phyloP scores from a whole-genome alignment of 2,113 vertebrate species.

The Neotragus pygmaeus region DNA sequence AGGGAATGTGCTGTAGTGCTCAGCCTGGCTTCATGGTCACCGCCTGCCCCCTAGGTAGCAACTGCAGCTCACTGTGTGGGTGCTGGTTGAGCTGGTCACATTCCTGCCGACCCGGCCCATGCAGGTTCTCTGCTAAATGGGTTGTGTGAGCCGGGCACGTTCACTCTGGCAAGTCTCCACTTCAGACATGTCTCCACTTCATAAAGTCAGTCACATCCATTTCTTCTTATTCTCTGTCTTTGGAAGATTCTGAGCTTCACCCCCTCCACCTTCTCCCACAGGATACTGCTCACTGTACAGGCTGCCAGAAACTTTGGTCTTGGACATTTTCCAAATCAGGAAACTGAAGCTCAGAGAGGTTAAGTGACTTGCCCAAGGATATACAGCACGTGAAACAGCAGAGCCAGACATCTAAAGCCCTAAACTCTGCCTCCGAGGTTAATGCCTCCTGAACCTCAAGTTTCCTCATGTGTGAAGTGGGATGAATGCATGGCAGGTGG shows the following conservation, averaged over 20 bases:
- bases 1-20: constrained; percentile 24
- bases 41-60: constrained; percentile 53
- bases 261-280: background rate
- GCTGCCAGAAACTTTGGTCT: background rate
- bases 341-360: background rate
- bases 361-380: background rate
- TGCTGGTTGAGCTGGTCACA: background rate
- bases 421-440: background rate
- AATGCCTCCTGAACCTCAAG: background rate
- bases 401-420: background rate
- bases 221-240: background rate
- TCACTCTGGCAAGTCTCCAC: background rate
- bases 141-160: background rate
- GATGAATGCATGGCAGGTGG: background rate
- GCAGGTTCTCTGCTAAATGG: background rate
- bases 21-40: background rate
- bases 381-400: background rate
- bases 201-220: background rate
- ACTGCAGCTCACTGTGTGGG: constrained; percentile 7
- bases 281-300: background rate
- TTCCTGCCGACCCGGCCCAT: background rate
- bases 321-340: background rate
- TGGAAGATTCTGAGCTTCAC: background rate
- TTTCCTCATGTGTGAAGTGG: background rate
- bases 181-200: background rate